Base-by-base conservation (phyloP, 2,113 vertebrate species). In the Blennius ocellaris region DNA sequence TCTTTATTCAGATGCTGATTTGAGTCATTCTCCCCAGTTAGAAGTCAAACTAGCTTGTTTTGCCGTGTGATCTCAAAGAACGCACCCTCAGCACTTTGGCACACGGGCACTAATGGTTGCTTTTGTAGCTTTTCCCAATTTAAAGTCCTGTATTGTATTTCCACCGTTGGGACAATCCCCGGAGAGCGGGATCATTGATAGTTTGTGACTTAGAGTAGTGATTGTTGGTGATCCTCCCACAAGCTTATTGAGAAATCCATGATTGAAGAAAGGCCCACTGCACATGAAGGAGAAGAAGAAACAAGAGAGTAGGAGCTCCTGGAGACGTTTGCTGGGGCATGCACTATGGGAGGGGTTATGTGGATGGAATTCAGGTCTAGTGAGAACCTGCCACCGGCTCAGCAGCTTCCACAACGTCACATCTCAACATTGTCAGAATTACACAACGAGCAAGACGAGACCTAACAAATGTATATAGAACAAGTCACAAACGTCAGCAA, bases 301-400 rank as follows among this genome's bases (percentile, higher is more conserved):
- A 72, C 56, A 36, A 16, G 38, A 73, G 62, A 64, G 63, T 30
- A 50, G 43, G 63, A 11, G 37, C 52, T 50, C 55, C 44, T 10
- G 16, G 1, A 48, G 61, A 39, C 49, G 61, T 89, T 66, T 87
- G 85, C 81, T 55, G 45, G 37, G 77, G 55, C 81, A 76, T 83
- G 82, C 61, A 62, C 51, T 49, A 75, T 62, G 63, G 55, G 71
- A 72, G 71, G 84, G 63, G 81, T 72, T 56, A 52, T 17, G 15
- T 36, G 47, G 52, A 58, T 89, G 81, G 79, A 83, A 87, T 89
- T 90, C 38, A 63, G 16, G 16, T 85, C 61, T 16, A 70, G 76
- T 78, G 75, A 73, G 80, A 86, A 90, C 65, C 71, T 82, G 84
- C 78, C 73, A 74, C 68, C 66, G 21, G 30, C 45, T 82, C 61